Conservation (phyloP, 1,140 invertebrate genomes). For the Triops cancriformis region DNA sequence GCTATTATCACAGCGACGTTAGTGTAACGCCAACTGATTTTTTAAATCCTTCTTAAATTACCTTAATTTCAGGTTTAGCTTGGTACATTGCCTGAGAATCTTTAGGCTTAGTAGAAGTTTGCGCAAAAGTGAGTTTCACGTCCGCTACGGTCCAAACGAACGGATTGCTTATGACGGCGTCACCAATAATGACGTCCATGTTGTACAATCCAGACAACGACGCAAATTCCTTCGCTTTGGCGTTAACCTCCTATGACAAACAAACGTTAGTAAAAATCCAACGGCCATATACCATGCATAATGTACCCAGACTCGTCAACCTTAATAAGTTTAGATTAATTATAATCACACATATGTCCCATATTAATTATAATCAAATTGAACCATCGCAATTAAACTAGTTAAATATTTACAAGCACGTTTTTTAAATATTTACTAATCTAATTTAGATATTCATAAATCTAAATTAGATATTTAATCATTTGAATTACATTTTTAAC, state of each 20-base stretch:
- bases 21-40: slow-evolving; percentile 21
- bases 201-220: slow-evolving; percentile 68
- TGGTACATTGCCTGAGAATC: slow-evolving; percentile 42
- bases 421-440: too few relatives aligned
- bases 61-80: slow-evolving; percentile 74
- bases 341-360: too few relatives aligned
- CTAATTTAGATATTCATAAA: too few relatives aligned
- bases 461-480: too few relatives aligned
- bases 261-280: too few relatives aligned
- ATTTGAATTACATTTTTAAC: too few relatives aligned
- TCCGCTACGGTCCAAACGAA: slow-evolving; percentile 75
- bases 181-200: slow-evolving; percentile 79
- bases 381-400: too few relatives aligned
- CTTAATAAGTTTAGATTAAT: too few relatives aligned
- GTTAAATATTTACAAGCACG: too few relatives aligned
- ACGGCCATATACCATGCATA: too few relatives aligned
- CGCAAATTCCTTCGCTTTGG: slow-evolving; percentile 69
- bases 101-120: slow-evolving; percentile 32
- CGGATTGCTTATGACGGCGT: slow-evolving; percentile 80
- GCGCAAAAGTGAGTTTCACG: slow-evolving; percentile 60
- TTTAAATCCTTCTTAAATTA: slow-evolving; percentile 35
- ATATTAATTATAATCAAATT: too few relatives aligned
- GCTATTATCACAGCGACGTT: slow-evolving; percentile 46
- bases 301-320: too few relatives aligned
- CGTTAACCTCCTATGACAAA: slow-evolving; percentile 61